Evolutionary conservation across 2,113 vertebrate species (phyloP), one percentile per base, ranked within the genome.

Genomic region (Nothobranchius furzeri): DNA sequence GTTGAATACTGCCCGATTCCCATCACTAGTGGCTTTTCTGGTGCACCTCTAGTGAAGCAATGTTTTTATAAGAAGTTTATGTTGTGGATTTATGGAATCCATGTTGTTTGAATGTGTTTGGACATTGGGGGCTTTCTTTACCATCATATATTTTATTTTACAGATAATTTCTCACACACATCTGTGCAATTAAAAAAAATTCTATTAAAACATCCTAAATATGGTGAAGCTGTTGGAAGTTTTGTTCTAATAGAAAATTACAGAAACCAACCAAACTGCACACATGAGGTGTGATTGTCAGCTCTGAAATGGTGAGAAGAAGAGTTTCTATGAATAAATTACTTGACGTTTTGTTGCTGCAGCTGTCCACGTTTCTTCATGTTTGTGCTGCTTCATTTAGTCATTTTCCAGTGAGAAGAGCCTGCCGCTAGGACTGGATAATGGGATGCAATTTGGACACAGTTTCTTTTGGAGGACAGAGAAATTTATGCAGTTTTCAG

Each of bases 211-310:
- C 37, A 40, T 9, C 1, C 37, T 40, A 40, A 40, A 30, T 30
- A 30, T 30, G 30, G 30, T 30, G 30, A 30, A 30, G 30, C 30
- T 30, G 30, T 30, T 30, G 30, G 37, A 6, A 1, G 37, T 40
- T 40, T 40, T 40, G 37, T 12, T 15, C 42, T 55, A 60, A 56
- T 7, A 17, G 5, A 55, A 66, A 65, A 42, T 50, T 42, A 71
- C 49, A 59, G 47, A 43, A 24, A 24, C 7, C 52, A 56, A 24
- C 59, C 53, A 73, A 24, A 42, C 49, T 54, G n/a, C 2, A 1
- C 3, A 53, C 59, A 20, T 42, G 9, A 35, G 24, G 35, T 20
- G 25, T 25, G 14, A 35, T 20, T 58, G 14, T 13, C 37, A 24
- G 10, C 7, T 49, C 43, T 46, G 6, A 66, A 57, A 37, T n/a